Percentiles rank a stretch among this genome's conserved stretches.
Evolutionary conservation across 2,113 vertebrate genomes (phyloP).

Genomic region (Mobula birostris): DNA sequence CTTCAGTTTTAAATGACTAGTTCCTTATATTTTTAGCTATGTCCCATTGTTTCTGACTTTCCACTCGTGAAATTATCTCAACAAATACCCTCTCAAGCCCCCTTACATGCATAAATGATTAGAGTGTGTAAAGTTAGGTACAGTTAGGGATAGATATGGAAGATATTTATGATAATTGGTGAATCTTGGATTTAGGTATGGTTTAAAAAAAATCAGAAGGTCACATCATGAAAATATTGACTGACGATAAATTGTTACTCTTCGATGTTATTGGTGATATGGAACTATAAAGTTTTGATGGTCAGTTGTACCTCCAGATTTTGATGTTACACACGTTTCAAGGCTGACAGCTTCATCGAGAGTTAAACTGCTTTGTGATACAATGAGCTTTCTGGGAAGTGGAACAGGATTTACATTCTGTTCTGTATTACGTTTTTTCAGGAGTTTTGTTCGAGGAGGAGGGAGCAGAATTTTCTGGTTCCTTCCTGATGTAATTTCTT

Average conservation of each 20-base stretch:
- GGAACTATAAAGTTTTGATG: not conserved
- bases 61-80: too few relatives aligned
- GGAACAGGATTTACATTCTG: conserved; percentile 4
- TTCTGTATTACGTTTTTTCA: not conserved
- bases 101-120: too few relatives aligned
- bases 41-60: too few relatives aligned
- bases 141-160: too few relatives aligned
- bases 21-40: too few relatives aligned
- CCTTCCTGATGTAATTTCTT: not conserved
- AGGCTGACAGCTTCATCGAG: not conserved
- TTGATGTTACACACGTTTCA: not conserved
- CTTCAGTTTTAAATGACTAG: too few relatives aligned
- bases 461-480: not conserved
- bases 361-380: not conserved
- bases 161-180: too few relatives aligned
- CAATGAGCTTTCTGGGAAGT: not conserved
- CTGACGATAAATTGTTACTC: not conserved
- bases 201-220: not conserved
- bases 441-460: not conserved
- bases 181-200: too few relatives aligned
- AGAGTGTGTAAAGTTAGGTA: too few relatives aligned
- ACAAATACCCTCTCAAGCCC: too few relatives aligned
- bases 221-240: not conserved
- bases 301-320: not conserved
- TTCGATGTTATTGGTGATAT: not conserved